Evolutionary conservation across 2,888 invertebrate genomes (phyloP).

Genomic region (Morpho achilles): DNA sequence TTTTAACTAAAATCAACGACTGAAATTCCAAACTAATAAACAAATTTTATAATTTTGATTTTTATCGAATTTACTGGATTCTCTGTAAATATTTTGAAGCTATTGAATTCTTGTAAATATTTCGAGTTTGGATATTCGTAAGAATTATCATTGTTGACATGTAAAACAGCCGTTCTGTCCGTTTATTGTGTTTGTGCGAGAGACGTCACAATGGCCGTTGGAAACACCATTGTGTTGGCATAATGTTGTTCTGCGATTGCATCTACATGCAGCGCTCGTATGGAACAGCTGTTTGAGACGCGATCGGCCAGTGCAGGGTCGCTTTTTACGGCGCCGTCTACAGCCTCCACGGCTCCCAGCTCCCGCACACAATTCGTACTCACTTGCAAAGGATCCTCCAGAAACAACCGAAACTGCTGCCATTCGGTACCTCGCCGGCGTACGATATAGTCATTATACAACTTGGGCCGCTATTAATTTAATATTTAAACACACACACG

Average conservation of each 20-base stretch:
- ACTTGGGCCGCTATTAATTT: conserved; percentile 45
- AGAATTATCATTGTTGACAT: too few species aligned
- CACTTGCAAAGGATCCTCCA: conserved; percentile 94
- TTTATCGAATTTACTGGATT: too few species aligned
- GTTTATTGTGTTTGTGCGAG: too few species aligned
- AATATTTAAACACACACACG: conserved; percentile 72
- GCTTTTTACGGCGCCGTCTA: too few species aligned
- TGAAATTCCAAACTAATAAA: too few species aligned
- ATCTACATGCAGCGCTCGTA: conserved; percentile 39
- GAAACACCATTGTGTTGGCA: conserved; percentile 42
- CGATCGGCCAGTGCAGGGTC: conserved; percentile 10
- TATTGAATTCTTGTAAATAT: too few species aligned
- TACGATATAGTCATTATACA: conserved; percentile 89
- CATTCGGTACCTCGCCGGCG: conserved; percentile 93
- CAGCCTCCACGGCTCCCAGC: not conserved
- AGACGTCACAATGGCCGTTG: conserved; percentile 20
- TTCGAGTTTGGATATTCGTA: too few species aligned
- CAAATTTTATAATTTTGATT: too few species aligned
- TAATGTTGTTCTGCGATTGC: conserved; percentile 39
- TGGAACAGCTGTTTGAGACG: conserved; percentile 60
- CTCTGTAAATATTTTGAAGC: too few species aligned
- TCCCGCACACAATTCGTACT: conserved; percentile 50
- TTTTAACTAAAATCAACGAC: too few species aligned
- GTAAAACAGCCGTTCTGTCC: too few species aligned
- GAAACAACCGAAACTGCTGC: conserved; percentile 95